Percentiles rank a stretch among this genome's conserved stretches.
phyloP scores from a whole-genome alignment of 2,888 invertebrate genomes.

The Lamellibrachia satsuma region DNA sequence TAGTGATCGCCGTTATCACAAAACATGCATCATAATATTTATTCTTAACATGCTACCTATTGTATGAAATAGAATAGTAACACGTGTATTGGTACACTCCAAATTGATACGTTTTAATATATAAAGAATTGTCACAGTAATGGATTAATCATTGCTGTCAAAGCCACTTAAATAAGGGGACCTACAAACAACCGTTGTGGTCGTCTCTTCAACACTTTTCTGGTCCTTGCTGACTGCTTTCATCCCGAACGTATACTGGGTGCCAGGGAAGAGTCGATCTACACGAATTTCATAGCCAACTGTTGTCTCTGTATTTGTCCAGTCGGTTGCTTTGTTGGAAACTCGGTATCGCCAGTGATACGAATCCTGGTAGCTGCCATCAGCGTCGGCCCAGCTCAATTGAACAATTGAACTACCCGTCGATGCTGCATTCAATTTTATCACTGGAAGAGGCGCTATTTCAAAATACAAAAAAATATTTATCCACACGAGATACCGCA shows the following conservation, averaged over 20 bases:
- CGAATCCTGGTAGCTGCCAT: not conserved
- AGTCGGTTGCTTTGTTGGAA: not conserved
- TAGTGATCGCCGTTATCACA: too few relatives aligned
- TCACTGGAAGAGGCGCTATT: not conserved
- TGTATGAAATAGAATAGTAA: too few relatives aligned
- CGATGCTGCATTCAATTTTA: not conserved
- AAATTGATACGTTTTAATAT: too few relatives aligned
- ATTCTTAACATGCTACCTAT: too few relatives aligned
- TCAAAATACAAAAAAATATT: too few relatives aligned
- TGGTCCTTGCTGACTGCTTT: constrained; percentile 13
- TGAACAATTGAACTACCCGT: not conserved
- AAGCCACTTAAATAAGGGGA: not conserved
- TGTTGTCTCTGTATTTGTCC: not conserved
- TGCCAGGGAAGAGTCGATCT: not conserved
- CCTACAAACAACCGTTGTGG: not conserved
- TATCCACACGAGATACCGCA: too few relatives aligned
- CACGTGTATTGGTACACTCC: too few relatives aligned
- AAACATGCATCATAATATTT: too few relatives aligned
- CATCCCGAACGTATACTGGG: not conserved
- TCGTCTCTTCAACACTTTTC: not conserved
- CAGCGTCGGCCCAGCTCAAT: not conserved
- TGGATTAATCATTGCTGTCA: too few relatives aligned
- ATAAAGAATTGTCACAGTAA: too few relatives aligned
- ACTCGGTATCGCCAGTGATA: not conserved
- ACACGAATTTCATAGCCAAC: not conserved